These are phyloP conservation scores for Ramphastos sulfuratus DNA, from an alignment of 2,113 vertebrate species.

Conservation along the genomic window DNA sequence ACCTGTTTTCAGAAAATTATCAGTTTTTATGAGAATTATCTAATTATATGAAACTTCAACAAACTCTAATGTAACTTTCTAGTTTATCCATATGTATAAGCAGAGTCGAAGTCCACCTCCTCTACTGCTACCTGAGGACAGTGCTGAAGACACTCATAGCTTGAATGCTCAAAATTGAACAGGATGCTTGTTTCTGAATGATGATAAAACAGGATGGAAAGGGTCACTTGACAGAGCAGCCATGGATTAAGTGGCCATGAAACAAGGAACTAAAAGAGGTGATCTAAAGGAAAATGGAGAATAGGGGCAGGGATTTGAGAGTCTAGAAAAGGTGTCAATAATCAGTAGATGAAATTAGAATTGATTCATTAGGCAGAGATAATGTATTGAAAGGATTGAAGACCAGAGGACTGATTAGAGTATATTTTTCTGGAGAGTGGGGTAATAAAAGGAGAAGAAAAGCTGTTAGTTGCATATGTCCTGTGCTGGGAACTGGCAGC, in stretches of 20 bases:
- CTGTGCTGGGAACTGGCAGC: not conserved
- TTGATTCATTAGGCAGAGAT: not conserved
- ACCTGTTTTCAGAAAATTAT: not conserved
- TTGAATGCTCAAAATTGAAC: not conserved
- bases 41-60: not conserved
- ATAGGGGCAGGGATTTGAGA: not conserved
- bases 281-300: not conserved
- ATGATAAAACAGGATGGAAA: not conserved
- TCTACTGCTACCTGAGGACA: not conserved
- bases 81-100: not conserved
- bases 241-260: not conserved
- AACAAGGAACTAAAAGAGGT: not conserved
- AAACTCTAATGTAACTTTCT: not conserved
- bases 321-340: not conserved
- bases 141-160: not conserved
- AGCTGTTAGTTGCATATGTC: not conserved
- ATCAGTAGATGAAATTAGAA: not conserved
- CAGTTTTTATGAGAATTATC: not conserved
- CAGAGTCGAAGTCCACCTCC: not conserved
- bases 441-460: not conserved
- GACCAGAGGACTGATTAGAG: not conserved
- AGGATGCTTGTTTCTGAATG: not conserved
- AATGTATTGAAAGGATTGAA: not conserved
- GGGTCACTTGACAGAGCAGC: not conserved
- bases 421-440: not conserved